phyloP scores from a whole-genome alignment of 2,113 vertebrate genomes.

The Clarias gariepinus region DNA sequence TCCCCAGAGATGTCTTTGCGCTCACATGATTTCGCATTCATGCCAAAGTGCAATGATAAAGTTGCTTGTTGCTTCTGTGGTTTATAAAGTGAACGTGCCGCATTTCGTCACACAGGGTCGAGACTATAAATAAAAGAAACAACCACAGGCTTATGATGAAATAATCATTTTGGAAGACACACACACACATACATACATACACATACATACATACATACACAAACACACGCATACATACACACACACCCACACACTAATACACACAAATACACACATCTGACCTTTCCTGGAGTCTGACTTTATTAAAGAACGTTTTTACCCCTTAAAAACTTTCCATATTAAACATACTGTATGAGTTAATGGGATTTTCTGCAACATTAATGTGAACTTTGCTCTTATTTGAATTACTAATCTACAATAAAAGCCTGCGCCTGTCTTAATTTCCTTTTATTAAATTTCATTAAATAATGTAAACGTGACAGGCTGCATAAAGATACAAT shows the following conservation, averaged over 20 bases:
- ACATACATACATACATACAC: too few species aligned
- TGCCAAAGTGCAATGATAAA: slow-evolving; percentile 10
- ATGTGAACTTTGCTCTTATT: background rate
- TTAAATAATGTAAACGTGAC: too few species aligned
- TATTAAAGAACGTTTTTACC: background rate
- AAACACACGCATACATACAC: too few species aligned
- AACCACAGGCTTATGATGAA: background rate
- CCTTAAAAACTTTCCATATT: background rate
- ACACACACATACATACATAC: too few species aligned
- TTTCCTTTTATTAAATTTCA: too few species aligned
- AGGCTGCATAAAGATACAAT: too few species aligned
- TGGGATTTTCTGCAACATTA: background rate
- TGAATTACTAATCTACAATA: background rate
- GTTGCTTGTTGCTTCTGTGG: background rate
- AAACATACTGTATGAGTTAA: too few species aligned
- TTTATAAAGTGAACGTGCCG: background rate
- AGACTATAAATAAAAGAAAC: background rate
- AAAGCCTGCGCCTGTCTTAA: too few species aligned
- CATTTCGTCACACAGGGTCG: background rate
- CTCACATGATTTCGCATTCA: background rate
- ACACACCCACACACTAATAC: too few species aligned
- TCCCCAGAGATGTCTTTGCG: background rate
- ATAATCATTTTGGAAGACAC: too few species aligned
- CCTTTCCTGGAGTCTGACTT: background rate
- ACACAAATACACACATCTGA: background rate